Evolutionary conservation across 2,113 vertebrate species (phyloP), one percentile per base, ranked within the genome.

Genomic region (Epinephelus moara): DNA sequence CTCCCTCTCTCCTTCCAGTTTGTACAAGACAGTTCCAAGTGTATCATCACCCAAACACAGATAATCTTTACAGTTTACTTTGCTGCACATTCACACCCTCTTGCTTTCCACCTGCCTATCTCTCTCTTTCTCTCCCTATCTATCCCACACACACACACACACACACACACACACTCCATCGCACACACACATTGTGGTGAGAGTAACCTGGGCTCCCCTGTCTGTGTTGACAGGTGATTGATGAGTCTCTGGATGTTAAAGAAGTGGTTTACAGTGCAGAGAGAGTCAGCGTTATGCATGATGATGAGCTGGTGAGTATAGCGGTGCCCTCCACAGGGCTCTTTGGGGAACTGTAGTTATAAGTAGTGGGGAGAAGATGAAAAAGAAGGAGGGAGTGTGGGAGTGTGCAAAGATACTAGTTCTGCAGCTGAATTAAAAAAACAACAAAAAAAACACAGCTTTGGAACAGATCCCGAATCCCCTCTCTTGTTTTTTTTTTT

Each of bases 171-270:
- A 33, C 33, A 33, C 33, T 6, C 77, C 1, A 47, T 49, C 69
- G 33, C 71, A 60, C 81, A 73, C 85, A 85, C 82, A 74, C 80
- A 66, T 45, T 80, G 61, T 82, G 82, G 88, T 88, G 84, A 91
- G 92, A 94, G 87, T 96, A 95, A 95, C 93, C 89, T 62, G 92
- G 93, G 4, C 92, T 93, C 86, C 75, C 92, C 78, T 96, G 94
- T 79, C 93, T 69, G 17, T 97, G 96, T 96, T 92, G 93, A 66
- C 96, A 99, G 98, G 97, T 99, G 70, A 97, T 99, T 90, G 98
- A 99, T 85, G 98, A 99, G 92, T 97, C 97, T 84, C 96, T 99
- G 74, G 98, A 99, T 80, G 97, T 99, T 94, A 99, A 99, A 92
- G 98, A 99, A 89, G 97, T 96, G 93, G 92, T 96, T 95, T 99